A percentile compares a stretch with the other conserved stretches of the same genome.
Conservation (phyloP, 1,140 invertebrate genomes). For the Eumeta japonica region DNA sequence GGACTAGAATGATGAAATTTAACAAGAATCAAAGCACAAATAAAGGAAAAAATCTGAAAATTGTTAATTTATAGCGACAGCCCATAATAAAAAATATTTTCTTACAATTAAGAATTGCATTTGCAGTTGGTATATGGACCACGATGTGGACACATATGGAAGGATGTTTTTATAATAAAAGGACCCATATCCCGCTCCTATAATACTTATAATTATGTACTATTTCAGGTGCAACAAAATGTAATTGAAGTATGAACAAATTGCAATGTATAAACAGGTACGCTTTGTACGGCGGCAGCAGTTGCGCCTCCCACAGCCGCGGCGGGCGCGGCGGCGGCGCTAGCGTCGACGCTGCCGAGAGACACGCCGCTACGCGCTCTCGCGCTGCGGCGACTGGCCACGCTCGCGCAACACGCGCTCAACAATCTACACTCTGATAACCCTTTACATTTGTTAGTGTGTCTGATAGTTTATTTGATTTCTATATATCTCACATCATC, state of each 20-base stretch:
- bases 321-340: constrained; percentile 5
- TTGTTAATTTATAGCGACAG: no score
- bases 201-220: neutral
- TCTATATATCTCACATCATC: no score
- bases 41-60: no score
- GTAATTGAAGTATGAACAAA: no score
- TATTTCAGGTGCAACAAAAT: neutral
- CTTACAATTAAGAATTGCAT: no score
- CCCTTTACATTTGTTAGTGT: constrained; percentile 35
- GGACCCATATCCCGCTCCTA: neutral
- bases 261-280: neutral
- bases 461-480: no score
- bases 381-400: constrained; percentile 25
- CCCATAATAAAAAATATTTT: no score
- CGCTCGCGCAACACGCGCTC: constrained; percentile 22
- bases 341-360: constrained; percentile 29
- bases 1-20: no score
- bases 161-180: no score
- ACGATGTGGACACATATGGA: no score
- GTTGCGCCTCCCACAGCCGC: constrained; percentile 7
- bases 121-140: no score
- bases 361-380: constrained; percentile 15
- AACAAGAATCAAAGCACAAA: no score
- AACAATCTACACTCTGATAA: constrained; percentile 24
- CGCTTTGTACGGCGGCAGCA: constrained; percentile 29